A percentile compares a stretch with the other conserved stretches of the same genome.
Conservation (phyloP, 2,797 vertebrate species). For the Vireo griseus region DNA sequence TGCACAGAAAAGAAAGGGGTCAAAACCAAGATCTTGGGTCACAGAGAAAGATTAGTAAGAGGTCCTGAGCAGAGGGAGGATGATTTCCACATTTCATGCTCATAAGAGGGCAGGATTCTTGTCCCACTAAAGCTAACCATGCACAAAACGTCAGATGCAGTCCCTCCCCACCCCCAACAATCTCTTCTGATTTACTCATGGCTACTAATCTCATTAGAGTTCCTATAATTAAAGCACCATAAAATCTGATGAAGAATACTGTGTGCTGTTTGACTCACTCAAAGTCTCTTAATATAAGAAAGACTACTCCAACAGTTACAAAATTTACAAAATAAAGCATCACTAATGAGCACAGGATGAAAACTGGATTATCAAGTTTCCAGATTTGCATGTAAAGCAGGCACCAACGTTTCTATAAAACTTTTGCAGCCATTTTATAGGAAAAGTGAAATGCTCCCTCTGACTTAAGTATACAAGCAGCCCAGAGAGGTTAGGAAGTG, state of each 20-base stretch:
- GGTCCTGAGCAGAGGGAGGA: background rate
- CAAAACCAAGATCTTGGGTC: background rate
- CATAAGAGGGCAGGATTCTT: background rate
- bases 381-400: background rate
- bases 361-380: constrained; percentile 44
- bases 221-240: constrained; percentile 35
- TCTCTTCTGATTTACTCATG: background rate
- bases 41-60: background rate
- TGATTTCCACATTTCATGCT: background rate
- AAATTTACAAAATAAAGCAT: constrained; percentile 14
- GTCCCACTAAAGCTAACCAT: background rate
- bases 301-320: background rate
- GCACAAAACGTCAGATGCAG: background rate
- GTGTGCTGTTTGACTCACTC: background rate
- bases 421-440: background rate
- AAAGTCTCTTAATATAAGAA: background rate
- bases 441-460: background rate
- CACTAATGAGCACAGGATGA: background rate
- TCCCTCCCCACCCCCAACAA: background rate
- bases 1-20: background rate
- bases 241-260: background rate
- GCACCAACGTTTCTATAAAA: background rate
- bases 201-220: constrained; percentile 9
- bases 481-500: background rate
- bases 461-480: background rate